Percentiles rank a stretch among this genome's conserved stretches.
These are phyloP conservation scores for Acanthurus leucopareius DNA, from an alignment of 2,797 vertebrate species.

Conservation along the genomic window DNA sequence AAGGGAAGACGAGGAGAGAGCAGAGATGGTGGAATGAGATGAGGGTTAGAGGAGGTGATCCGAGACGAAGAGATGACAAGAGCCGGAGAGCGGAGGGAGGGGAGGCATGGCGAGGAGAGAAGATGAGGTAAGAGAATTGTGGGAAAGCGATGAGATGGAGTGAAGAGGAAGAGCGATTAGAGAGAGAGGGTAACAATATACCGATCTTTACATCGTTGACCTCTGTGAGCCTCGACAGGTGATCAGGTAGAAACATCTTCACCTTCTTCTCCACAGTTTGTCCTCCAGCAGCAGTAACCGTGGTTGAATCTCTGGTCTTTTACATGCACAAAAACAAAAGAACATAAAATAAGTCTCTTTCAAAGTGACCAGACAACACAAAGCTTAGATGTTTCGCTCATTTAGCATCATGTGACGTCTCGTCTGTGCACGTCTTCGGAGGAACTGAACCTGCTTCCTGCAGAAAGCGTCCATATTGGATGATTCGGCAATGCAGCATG, in stretches of 20 bases:
- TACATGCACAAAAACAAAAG: no score
- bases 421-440: no score
- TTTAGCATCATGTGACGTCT: no score
- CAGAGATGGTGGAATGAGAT: constrained; percentile 20
- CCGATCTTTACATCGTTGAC: constrained; percentile 5
- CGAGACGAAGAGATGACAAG: constrained; percentile 66
- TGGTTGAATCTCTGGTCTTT: no score
- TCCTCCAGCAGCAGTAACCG: no score
- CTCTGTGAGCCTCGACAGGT: constrained; percentile 26
- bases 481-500: not conserved
- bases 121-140: constrained; percentile 55
- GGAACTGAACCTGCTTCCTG: no score
- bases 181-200: not conserved
- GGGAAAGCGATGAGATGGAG: constrained; percentile 56
- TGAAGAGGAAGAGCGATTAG: constrained; percentile 2
- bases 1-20: constrained; percentile 7
- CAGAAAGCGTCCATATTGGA: not conserved
- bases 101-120: constrained; percentile 16
- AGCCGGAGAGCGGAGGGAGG: constrained; percentile 16
- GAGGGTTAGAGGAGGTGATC: constrained; percentile 59
- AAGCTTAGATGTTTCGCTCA: no score
- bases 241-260: constrained; percentile 5
- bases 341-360: no score
- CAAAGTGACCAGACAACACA: no score
- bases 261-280: no score